A percentile compares a stretch with the other conserved stretches of the same genome.
These are phyloP conservation scores for Sphinx pinastri DNA, from an alignment of 2,888 invertebrate genomes.

Conservation along the genomic window DNA sequence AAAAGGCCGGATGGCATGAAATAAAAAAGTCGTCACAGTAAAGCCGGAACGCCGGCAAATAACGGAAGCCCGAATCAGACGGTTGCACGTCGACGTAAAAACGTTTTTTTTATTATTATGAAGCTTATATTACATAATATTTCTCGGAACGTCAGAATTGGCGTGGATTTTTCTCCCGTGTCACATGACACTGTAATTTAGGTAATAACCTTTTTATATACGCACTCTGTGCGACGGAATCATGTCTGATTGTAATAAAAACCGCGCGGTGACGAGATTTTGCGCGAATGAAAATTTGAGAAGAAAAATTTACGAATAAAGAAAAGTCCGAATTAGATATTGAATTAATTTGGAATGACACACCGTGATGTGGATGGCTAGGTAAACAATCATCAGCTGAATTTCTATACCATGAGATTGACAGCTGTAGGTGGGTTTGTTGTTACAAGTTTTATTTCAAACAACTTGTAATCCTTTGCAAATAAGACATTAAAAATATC, in stretches of 20 bases:
- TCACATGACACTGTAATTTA: conserved; percentile 23
- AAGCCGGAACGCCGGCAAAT: conserved; percentile 55
- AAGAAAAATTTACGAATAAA: background rate
- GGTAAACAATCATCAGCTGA: no score
- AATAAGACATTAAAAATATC: no score
- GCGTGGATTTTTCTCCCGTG: conserved; percentile 20
- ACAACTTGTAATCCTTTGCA: no score
- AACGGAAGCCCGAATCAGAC: conserved; percentile 29
- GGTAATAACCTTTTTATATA: conserved; percentile 25
- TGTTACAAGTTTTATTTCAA: no score
- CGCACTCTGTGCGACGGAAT: conserved; percentile 18
- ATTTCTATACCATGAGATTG: no score
- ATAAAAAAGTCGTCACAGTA: conserved; percentile 77
- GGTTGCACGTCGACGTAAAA: conserved; percentile 20
- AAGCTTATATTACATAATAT: conserved; percentile 28
- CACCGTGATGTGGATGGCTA: no score
- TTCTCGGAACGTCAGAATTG: conserved; percentile 21
- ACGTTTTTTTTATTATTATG: conserved; percentile 27
- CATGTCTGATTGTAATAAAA: conserved; percentile 23
- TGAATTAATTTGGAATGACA: background rate
- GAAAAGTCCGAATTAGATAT: no score
- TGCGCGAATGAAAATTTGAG: conserved; percentile 1
- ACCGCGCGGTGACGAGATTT: conserved; percentile 18
- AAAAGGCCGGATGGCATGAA: conserved; percentile 59
- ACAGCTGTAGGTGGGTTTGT: no score